Conservation (phyloP, 1,140 invertebrate species). For the Leguminivora glycinivorella region DNA sequence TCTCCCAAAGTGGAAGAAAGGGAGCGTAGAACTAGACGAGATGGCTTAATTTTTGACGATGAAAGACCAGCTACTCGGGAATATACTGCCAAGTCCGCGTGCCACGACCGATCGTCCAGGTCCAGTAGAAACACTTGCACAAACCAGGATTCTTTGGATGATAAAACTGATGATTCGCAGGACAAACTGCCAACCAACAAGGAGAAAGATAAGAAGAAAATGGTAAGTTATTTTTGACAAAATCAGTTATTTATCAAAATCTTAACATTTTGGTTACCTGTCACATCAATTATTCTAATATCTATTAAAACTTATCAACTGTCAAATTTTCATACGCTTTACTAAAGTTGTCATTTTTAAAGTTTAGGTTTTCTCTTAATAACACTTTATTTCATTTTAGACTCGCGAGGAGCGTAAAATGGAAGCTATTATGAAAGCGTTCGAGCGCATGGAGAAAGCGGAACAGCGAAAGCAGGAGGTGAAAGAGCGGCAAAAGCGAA, state of each 20-base stretch:
- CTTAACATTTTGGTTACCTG: too few relatives aligned
- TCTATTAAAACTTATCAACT: too few relatives aligned
- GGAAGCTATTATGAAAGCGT: constrained; percentile 96
- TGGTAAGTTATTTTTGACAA: constrained; percentile 60
- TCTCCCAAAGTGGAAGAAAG: constrained; percentile 48
- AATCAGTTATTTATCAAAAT: too few relatives aligned
- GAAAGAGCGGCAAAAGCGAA: constrained; percentile 76
- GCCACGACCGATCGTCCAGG: constrained; percentile 66
- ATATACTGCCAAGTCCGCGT: constrained; percentile 65
- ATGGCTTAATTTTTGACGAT: constrained; percentile 37
- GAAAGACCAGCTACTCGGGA: constrained; percentile 57
- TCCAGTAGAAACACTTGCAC: constrained; percentile 65
- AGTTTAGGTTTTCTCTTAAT: too few relatives aligned
- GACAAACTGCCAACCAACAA: constrained; percentile 79
- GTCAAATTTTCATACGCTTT: too few relatives aligned
- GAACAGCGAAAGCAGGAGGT: constrained; percentile 88
- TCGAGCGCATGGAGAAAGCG: constrained; percentile 90
- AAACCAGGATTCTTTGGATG: constrained; percentile 63
- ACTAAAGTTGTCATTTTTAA: background rate
- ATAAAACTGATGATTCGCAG: constrained; percentile 77
- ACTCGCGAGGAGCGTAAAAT: constrained; percentile 97
- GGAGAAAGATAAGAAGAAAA: constrained; percentile 77
- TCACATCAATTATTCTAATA: constrained; percentile 17
- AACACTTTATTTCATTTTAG: constrained; percentile 73
- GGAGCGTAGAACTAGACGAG: background rate